A percentile compares a stretch with the other conserved stretches of the same genome.
Conservation (phyloP, 2,888 invertebrate species). For the Nomada ruficornis region DNA sequence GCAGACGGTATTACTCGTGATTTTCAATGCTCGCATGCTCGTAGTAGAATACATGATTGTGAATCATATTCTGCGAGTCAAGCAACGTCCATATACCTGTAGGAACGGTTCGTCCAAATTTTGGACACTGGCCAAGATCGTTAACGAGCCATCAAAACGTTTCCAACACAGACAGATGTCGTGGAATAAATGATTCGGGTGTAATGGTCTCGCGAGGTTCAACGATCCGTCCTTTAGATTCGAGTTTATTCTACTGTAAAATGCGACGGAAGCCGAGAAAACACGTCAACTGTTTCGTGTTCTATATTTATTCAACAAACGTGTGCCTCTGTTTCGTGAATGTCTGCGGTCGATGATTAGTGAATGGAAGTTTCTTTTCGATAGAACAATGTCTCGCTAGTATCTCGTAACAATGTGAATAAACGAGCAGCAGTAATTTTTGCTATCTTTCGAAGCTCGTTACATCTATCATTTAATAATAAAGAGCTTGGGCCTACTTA, state of each 20-base stretch:
- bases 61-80: background rate
- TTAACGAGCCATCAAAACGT: background rate
- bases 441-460: background rate
- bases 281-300: background rate
- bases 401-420: background rate
- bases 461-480: constrained; percentile 12
- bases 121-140: constrained; percentile 45
- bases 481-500: background rate
- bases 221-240: constrained; percentile 22
- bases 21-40: background rate
- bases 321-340: background rate
- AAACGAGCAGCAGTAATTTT: background rate
- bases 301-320: too few species aligned
- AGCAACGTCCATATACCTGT: background rate
- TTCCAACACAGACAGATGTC: constrained; percentile 7
- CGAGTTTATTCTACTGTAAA: background rate
- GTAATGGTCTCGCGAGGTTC: constrained; percentile 38
- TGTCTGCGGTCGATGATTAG: background rate
- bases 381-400: background rate
- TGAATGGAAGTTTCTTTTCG: background rate
- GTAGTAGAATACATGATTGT: background rate
- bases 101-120: background rate
- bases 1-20: background rate
- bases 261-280: background rate
- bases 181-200: constrained; percentile 45